A percentile compares a stretch with the other conserved stretches of the same genome.
Evolutionary conservation across 2,113 vertebrate genomes (phyloP).

Genomic region (Calidris pygmaea): DNA sequence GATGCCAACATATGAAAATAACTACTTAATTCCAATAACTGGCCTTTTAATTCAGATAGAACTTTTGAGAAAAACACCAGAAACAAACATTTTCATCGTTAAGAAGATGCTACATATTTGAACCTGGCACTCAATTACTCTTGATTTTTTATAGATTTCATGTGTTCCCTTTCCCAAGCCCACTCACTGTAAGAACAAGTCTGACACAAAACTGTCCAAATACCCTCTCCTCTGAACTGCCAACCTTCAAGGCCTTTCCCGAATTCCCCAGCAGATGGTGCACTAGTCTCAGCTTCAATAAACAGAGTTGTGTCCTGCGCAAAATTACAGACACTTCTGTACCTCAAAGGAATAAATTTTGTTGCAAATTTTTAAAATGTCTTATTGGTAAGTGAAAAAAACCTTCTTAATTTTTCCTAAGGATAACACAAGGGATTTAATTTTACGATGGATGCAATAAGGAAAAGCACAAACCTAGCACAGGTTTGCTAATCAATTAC

Average conservation of each 20-base stretch:
- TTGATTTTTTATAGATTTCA: neutral
- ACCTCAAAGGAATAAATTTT: accelerated
- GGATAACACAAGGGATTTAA: neutral
- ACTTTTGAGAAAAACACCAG: neutral
- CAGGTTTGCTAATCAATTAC: neutral
- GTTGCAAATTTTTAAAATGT: neutral
- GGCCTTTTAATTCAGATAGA: neutral
- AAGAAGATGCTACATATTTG: neutral
- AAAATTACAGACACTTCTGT: accelerated
- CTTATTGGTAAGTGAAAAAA: neutral
- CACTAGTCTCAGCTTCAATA: neutral
- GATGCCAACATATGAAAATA: neutral
- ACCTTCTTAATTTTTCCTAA: neutral
- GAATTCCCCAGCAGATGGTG: constrained; percentile 2
- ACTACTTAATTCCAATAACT: neutral
- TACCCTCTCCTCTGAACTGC: accelerated
- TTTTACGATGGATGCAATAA: neutral
- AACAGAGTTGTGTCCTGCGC: accelerated
- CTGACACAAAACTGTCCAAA: accelerated
- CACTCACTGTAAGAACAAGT: neutral
- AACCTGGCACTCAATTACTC: neutral
- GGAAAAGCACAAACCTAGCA: neutral
- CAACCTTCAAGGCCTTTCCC: neutral
- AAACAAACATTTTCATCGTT: neutral
- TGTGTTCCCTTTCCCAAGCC: neutral